A percentile compares a stretch with the other conserved stretches of the same genome.
Conservation (phyloP, 64 coral and sea anemone species). For the Catalaphyllia jardinei region DNA sequence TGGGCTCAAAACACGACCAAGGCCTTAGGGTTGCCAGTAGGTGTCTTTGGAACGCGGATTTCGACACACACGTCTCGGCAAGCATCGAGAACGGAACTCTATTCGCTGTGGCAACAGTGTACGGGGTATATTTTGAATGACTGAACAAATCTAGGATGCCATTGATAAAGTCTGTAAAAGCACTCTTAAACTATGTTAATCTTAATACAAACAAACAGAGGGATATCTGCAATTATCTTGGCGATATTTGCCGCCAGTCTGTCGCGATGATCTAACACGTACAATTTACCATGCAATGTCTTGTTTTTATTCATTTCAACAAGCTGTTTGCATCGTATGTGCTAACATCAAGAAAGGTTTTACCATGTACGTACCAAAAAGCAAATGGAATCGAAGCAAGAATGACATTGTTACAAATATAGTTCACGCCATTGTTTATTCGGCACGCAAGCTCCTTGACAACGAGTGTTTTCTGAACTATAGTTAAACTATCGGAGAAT, state of each 20-base stretch:
- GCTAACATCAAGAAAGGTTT: background rate
- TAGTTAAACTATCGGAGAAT: background rate
- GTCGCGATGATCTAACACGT: no score
- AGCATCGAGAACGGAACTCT: constrained; percentile 40
- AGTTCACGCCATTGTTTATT: background rate
- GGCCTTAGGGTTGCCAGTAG: constrained; percentile 35
- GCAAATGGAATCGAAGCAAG: background rate
- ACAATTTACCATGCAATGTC: no score
- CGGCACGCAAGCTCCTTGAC: background rate
- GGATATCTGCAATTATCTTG: no score
- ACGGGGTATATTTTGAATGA: constrained; percentile 46
- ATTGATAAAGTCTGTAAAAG: background rate
- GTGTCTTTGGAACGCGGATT: constrained; percentile 52
- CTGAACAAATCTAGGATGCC: background rate
- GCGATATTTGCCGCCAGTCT: no score
- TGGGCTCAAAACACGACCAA: constrained; percentile 49
- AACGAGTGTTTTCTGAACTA: background rate
- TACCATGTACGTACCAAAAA: background rate
- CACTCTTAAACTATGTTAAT: background rate
- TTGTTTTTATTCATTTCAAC: no score
- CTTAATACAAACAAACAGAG: background rate
- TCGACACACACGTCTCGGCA: constrained; percentile 45
- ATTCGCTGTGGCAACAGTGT: constrained; percentile 66
- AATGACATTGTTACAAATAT: background rate
- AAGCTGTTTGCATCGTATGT: background rate